Percentiles rank a stretch among this genome's conserved stretches.
Conservation (phyloP, 1,140 invertebrate genomes). For the Chelonus insularis region DNA sequence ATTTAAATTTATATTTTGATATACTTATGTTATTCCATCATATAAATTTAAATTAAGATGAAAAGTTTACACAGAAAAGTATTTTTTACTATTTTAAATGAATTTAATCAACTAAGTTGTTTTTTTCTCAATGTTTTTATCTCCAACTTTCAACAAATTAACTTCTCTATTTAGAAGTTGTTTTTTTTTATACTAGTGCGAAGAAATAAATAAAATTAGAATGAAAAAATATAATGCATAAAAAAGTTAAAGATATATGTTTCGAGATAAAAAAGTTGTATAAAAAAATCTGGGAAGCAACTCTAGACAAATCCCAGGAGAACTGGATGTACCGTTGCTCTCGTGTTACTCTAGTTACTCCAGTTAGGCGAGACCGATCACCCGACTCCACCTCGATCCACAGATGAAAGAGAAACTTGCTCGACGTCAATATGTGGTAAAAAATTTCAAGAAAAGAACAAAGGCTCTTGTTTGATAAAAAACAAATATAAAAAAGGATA, state of each 20-base stretch:
- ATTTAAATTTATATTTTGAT: too few relatives aligned
- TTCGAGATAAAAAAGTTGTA: neutral
- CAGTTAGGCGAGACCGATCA: slow-evolving; percentile 50
- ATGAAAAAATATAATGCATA: neutral
- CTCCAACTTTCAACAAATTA: too few relatives aligned
- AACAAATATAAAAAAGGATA: neutral
- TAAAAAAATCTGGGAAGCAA: slow-evolving; percentile 8
- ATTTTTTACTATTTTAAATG: too few relatives aligned
- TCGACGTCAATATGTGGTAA: slow-evolving; percentile 30
- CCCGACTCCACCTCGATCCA: slow-evolving; percentile 29
- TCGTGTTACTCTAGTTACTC: slow-evolving; percentile 39
- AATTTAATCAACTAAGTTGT: too few relatives aligned
- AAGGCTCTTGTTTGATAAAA: neutral
- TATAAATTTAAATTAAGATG: too few relatives aligned
- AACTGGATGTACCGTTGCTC: slow-evolving; percentile 43
- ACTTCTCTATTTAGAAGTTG: too few relatives aligned
- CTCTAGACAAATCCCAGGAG: slow-evolving; percentile 2
- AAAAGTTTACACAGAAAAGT: too few relatives aligned
- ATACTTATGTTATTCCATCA: too few relatives aligned
- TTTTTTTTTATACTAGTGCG: too few relatives aligned
- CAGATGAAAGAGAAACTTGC: slow-evolving; percentile 54
- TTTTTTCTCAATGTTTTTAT: too few relatives aligned
- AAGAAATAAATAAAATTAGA: neutral
- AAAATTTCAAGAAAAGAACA: slow-evolving; percentile 27
- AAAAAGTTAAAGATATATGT: neutral